Evolutionary conservation across 2,888 invertebrate species (phyloP).

Genomic region (Sphinx pinastri): DNA sequence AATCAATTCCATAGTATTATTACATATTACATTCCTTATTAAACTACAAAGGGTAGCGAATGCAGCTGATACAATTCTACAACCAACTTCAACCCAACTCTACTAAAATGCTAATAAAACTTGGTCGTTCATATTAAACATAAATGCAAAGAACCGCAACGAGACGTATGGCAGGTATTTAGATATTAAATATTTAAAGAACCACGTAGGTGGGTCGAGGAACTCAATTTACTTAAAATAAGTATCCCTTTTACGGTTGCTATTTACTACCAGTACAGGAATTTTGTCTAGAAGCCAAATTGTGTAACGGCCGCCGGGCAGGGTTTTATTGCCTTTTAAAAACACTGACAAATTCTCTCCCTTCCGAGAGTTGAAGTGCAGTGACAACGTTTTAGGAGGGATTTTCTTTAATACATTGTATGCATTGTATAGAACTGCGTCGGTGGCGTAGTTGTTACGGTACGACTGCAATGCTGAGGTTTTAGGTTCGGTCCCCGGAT

Average conservation of each 20-base stretch:
- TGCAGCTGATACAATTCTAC: too few relatives aligned
- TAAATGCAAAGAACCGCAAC: not conserved
- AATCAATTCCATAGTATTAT: too few relatives aligned
- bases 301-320: slow-evolving; percentile 54
- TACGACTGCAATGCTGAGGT: too few relatives aligned
- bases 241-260: slow-evolving; percentile 48
- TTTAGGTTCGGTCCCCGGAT: too few relatives aligned
- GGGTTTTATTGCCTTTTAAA: slow-evolving; percentile 70
- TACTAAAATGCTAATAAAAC: not conserved
- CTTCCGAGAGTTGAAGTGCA: slow-evolving; percentile 34
- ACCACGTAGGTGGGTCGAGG: slow-evolving; percentile 28
- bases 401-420: not conserved
- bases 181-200: slow-evolving; percentile 22
- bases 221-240: slow-evolving; percentile 42
- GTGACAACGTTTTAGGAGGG: not conserved
- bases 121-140: not conserved
- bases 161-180: not conserved
- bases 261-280: slow-evolving; percentile 50
- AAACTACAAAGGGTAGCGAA: too few relatives aligned
- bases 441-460: too few relatives aligned
- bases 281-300: slow-evolving; percentile 61
- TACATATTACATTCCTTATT: too few relatives aligned
- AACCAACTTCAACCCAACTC: too few relatives aligned
- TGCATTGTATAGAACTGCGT: not conserved
- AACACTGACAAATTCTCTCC: slow-evolving; percentile 55